These are phyloP conservation scores for Pangasius djambal DNA, from an alignment of 2,797 vertebrate genomes.

Conservation along the genomic window DNA sequence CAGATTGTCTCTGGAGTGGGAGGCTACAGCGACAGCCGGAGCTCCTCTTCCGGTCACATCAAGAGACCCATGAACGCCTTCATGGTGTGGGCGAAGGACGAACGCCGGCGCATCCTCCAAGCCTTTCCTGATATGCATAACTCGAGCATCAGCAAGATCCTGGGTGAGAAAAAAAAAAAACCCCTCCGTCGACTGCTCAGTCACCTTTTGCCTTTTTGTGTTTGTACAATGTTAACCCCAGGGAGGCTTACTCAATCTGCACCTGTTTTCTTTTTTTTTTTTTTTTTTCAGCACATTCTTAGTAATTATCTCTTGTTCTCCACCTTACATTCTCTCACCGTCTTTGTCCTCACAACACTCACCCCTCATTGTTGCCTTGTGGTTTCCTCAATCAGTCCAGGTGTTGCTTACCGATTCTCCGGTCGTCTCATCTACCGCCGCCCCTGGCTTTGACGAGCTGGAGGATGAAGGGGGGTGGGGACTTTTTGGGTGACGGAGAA, in stretches of 20 bases:
- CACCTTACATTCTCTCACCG: slow-evolving; percentile 28
- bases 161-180: slow-evolving; percentile 78
- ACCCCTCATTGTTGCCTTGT: slow-evolving; percentile 19
- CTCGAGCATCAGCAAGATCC: slow-evolving; percentile 99
- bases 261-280: slow-evolving; percentile 24
- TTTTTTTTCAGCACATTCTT: slow-evolving; percentile 3
- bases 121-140: slow-evolving; percentile 99
- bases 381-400: slow-evolving; percentile 14
- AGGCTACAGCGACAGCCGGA: slow-evolving; percentile 82
- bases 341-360: not conserved
- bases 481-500: not conserved
- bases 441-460: slow-evolving; percentile 29
- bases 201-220: not conserved
- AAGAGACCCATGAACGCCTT: slow-evolving; percentile 99
- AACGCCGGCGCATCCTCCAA: slow-evolving; percentile 92
- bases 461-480: not conserved
- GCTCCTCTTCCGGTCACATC: slow-evolving; percentile 89
- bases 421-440: slow-evolving; percentile 53
- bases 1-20: slow-evolving; percentile 72
- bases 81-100: slow-evolving; percentile 99
- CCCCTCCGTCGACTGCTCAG: not conserved
- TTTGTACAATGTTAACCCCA: not conserved
- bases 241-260: slow-evolving; percentile 14
- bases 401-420: slow-evolving; percentile 44
- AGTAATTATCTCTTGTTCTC: slow-evolving; percentile 17